phyloP scores from a whole-genome alignment of 2,888 invertebrate species.

The Eulithis prunata region DNA sequence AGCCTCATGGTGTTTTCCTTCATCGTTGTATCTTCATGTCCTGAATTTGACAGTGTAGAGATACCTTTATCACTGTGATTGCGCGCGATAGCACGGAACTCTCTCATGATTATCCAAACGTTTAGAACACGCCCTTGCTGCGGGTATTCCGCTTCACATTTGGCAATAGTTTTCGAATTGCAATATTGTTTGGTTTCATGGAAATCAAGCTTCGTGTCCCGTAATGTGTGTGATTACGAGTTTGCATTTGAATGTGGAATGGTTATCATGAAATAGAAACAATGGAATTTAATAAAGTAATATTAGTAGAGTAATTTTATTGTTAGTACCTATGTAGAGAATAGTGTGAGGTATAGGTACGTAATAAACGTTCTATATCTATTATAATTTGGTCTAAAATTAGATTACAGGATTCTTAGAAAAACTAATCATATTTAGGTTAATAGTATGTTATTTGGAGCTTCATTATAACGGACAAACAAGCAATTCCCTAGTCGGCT shows the following conservation, averaged over 20 bases:
- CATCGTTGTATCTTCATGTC: too few relatives aligned
- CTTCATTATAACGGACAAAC: neutral
- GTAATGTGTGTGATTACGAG: conserved; percentile 20
- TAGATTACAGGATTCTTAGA: too few relatives aligned
- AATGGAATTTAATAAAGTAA: neutral
- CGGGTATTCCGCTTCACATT: conserved; percentile 19
- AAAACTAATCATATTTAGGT: too few relatives aligned
- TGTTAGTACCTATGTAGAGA: too few relatives aligned
- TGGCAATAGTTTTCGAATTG: conserved; percentile 31
- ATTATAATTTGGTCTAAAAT: too few relatives aligned
- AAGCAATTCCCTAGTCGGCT: conserved; percentile 1
- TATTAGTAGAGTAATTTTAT: neutral
- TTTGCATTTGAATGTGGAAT: conserved; percentile 17
- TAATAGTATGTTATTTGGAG: too few relatives aligned
- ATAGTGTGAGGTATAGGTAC: too few relatives aligned
- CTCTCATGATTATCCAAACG: conserved; percentile 18
- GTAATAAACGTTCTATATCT: too few relatives aligned
- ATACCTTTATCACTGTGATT: too few relatives aligned
- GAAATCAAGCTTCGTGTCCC: conserved; percentile 28
- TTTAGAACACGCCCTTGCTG: conserved; percentile 15
- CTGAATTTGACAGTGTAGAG: neutral
- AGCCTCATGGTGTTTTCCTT: too few relatives aligned
- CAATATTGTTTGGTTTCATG: conserved; percentile 32
- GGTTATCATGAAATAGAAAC: neutral
- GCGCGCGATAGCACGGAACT: neutral